phyloP scores from a whole-genome alignment of 2,797 vertebrate species.

The Cyprinella venusta region DNA sequence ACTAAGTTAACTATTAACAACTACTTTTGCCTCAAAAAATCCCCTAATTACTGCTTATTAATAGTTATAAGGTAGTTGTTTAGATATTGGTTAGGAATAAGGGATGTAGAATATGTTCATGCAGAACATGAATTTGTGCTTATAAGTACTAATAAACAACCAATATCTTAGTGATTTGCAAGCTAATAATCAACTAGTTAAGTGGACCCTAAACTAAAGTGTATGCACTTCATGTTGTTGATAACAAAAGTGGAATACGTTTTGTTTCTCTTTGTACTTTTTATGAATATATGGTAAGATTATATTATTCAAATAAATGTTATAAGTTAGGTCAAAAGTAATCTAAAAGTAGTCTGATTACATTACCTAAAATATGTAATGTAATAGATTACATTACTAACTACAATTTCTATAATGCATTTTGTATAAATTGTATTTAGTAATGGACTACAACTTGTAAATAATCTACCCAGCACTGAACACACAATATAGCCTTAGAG shows the following conservation, averaged over 20 bases:
- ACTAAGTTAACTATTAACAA: too few species aligned
- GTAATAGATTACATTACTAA: background rate
- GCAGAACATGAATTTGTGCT: too few species aligned
- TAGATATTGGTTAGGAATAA: too few species aligned
- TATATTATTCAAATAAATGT: background rate
- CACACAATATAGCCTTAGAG: background rate
- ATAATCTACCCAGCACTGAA: background rate
- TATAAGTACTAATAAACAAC: too few species aligned
- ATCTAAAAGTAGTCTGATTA: background rate
- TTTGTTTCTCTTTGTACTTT: background rate
- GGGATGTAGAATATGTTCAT: too few species aligned
- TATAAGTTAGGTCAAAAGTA: background rate
- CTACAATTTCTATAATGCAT: background rate
- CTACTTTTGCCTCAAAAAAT: too few species aligned
- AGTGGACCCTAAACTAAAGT: too few species aligned
- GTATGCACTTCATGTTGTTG: background rate
- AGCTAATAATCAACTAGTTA: too few species aligned
- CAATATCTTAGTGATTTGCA: too few species aligned
- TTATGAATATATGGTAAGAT: background rate
- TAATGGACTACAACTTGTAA: background rate
- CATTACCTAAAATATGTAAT: background rate
- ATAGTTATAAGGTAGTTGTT: too few species aligned
- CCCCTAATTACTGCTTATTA: too few species aligned
- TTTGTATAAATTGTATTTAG: background rate
- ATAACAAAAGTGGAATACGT: background rate